A percentile compares a stretch with the other conserved stretches of the same genome.
phyloP scores from a whole-genome alignment of 2,888 invertebrate species.

The Tillus elongatus region DNA sequence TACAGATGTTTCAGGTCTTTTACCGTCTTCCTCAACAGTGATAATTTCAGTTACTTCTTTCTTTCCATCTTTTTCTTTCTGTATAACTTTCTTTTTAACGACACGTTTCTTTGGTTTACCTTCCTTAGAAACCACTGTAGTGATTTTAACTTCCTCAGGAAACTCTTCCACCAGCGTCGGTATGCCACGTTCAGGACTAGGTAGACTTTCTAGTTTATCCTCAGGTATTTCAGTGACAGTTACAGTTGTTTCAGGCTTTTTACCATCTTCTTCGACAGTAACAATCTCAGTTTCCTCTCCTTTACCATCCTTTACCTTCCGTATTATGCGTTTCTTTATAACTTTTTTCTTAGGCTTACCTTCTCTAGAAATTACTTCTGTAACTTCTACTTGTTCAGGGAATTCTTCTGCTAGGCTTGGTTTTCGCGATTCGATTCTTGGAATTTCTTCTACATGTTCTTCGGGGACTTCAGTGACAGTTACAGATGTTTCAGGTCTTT shows the following conservation, averaged over 20 bases:
- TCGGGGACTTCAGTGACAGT: slow-evolving; percentile 24
- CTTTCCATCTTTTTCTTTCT: slow-evolving; percentile 35
- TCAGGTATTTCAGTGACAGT: slow-evolving; percentile 24
- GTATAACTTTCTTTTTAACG: slow-evolving; percentile 34
- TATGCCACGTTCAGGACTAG: slow-evolving; percentile 33
- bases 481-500: slow-evolving; percentile 27
- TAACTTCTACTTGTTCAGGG: slow-evolving; percentile 36
- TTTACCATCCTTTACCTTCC: slow-evolving; percentile 35
- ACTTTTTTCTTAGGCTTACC: slow-evolving; percentile 29
- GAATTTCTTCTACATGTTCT: slow-evolving; percentile 16
- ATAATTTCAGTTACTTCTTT: slow-evolving; percentile 23
- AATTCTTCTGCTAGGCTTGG: slow-evolving; percentile 28
- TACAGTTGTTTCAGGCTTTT: slow-evolving; percentile 27
- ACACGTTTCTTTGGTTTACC: slow-evolving; percentile 29
- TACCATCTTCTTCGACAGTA: slow-evolving; percentile 29
- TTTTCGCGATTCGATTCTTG: slow-evolving; percentile 14
- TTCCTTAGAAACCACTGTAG: slow-evolving; percentile 22
- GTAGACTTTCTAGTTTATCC: slow-evolving; percentile 16
- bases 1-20: slow-evolving; percentile 27
- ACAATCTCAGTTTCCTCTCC: slow-evolving; percentile 35
- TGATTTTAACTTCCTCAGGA: slow-evolving; percentile 34
- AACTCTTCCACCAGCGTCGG: slow-evolving; percentile 21
- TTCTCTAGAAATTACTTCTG: slow-evolving; percentile 23
- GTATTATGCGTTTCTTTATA: slow-evolving; percentile 32
- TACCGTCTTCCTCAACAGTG: slow-evolving; percentile 27